Evolutionary conservation across 64 coral and sea anemone genomes (phyloP).

Genomic region (Montipora foliosa): DNA sequence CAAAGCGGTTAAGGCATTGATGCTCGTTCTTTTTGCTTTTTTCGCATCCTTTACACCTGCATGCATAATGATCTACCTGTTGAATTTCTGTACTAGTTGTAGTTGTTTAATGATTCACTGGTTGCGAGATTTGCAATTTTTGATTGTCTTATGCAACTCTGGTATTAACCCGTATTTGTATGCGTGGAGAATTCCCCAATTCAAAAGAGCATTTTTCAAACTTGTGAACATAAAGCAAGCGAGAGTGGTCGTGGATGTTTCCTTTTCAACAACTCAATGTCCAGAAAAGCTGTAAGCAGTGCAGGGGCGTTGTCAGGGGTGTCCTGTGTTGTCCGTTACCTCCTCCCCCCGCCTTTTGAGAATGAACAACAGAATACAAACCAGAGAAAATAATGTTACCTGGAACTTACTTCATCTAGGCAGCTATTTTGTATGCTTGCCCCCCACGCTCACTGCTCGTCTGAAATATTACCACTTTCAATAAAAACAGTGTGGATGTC

Average conservation of each 20-base stretch:
- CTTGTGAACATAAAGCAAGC: not conserved
- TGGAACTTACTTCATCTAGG: too few relatives aligned
- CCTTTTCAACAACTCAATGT: not conserved
- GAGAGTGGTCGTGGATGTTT: not conserved
- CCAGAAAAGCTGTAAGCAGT: not conserved
- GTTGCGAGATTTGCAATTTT: slow-evolving; percentile 77
- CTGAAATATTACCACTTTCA: too few relatives aligned
- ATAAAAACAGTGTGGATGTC: too few relatives aligned
- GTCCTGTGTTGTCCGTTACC: too few relatives aligned
- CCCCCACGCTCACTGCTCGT: too few relatives aligned
- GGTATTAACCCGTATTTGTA: slow-evolving; percentile 83
- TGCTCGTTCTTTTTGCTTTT: slow-evolving; percentile 72
- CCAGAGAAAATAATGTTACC: too few relatives aligned
- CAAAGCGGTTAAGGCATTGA: slow-evolving; percentile 57
- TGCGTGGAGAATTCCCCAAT: slow-evolving; percentile 78
- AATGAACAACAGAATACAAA: too few relatives aligned
- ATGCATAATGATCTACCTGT: slow-evolving; percentile 81
- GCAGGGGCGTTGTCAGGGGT: too few relatives aligned
- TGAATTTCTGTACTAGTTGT: slow-evolving; percentile 77
- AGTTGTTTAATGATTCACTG: slow-evolving; percentile 71
- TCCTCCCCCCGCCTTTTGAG: too few relatives aligned
- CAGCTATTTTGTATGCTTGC: too few relatives aligned
- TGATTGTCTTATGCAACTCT: slow-evolving; percentile 73
- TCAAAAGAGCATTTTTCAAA: slow-evolving; percentile 73
- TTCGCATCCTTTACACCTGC: slow-evolving; percentile 68